These are phyloP conservation scores for Melanerpes aurifrons DNA, from an alignment of 2,113 vertebrate species.

Conservation along the genomic window DNA sequence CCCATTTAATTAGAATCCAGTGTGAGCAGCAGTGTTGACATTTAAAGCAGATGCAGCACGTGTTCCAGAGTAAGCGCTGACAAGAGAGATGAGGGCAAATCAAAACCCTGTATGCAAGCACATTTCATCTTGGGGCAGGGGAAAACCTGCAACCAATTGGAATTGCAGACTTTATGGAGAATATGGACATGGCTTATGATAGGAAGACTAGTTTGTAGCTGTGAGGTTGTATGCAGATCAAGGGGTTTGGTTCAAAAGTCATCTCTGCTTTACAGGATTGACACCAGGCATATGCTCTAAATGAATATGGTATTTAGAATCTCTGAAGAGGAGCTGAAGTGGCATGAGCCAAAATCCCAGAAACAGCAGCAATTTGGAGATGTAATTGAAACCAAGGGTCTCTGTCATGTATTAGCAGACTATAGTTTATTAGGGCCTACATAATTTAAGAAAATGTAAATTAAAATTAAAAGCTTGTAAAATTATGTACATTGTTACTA, in stretches of 20 bases:
- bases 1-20: not conserved
- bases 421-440: constrained; percentile 75
- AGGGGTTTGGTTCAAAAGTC: constrained; percentile 27
- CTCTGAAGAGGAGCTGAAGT: constrained; percentile 68
- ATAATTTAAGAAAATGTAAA: constrained; percentile 86
- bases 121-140: not conserved
- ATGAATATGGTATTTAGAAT: constrained; percentile 66
- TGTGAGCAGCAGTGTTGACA: not conserved
- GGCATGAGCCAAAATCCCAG: constrained; percentile 74
- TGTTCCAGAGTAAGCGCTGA: not conserved
- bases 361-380: constrained; percentile 61
- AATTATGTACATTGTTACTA: constrained; percentile 84
- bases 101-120: not conserved
- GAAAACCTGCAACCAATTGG: not conserved
- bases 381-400: constrained; percentile 68
- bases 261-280: constrained; percentile 23
- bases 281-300: constrained; percentile 39
- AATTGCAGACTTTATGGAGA: not conserved
- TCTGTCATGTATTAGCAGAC: constrained; percentile 77
- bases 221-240: not conserved
- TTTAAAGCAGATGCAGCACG: constrained; percentile 22
- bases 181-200: accelerated
- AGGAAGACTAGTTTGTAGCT: not conserved
- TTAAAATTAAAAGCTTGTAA: constrained; percentile 84
- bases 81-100: not conserved